These are phyloP conservation scores for Oconnorella tubifera DNA, from an alignment of 2,888 invertebrate genomes.

Conservation along the genomic window DNA sequence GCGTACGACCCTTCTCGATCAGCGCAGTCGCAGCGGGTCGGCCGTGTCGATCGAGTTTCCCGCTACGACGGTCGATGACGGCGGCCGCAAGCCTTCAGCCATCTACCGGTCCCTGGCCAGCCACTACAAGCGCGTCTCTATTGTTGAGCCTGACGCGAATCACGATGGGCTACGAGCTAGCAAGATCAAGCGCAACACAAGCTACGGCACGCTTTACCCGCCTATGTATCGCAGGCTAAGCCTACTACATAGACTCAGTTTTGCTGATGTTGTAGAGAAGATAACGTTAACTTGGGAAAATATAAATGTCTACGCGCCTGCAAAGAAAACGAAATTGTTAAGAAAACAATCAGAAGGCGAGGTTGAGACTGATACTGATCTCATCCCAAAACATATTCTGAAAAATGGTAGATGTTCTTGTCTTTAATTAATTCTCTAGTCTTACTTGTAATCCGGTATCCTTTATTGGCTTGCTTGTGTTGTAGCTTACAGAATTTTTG, in stretches of 20 bases:
- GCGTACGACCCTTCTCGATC: not conserved
- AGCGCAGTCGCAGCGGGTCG: slow-evolving; percentile 3
- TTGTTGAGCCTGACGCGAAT: not conserved
- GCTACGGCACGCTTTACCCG: slow-evolving; percentile 22
- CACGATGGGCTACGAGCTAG: not conserved
- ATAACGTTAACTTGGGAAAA: slow-evolving; percentile 26
- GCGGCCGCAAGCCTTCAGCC: not conserved
- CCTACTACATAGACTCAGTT: slow-evolving; percentile 22
- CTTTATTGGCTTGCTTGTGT: too few relatives aligned
- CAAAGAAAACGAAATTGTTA: slow-evolving; percentile 6
- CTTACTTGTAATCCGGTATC: too few relatives aligned
- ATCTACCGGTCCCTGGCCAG: not conserved
- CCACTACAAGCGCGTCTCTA: slow-evolving; percentile 1
- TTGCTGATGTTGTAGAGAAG: slow-evolving; percentile 23
- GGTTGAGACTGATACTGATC: not conserved
- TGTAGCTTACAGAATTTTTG: too few relatives aligned
- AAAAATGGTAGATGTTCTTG: slow-evolving; percentile 14
- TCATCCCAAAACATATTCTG: slow-evolving; percentile 14
- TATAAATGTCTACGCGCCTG: slow-evolving; percentile 20
- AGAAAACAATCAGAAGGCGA: not conserved
- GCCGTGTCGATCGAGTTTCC: slow-evolving; percentile 3
- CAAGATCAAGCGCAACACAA: not conserved
- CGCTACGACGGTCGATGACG: not conserved
- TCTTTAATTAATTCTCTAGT: too few relatives aligned
- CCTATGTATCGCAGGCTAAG: slow-evolving; percentile 22